A percentile compares a stretch with the other conserved stretches of the same genome.
phyloP scores from a whole-genome alignment of 2,113 vertebrate species.

The Geococcyx californianus region DNA sequence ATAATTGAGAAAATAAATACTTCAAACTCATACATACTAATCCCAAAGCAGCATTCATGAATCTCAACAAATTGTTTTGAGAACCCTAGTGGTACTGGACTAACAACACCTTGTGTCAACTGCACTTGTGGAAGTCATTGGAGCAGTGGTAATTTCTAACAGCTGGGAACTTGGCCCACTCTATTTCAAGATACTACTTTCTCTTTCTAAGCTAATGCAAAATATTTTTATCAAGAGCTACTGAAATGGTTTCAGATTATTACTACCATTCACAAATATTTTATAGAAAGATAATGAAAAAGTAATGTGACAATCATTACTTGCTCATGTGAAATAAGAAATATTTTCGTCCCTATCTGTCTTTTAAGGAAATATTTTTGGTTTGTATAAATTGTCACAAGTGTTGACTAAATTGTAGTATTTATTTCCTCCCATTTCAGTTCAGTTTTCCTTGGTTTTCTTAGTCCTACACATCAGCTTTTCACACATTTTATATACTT shows the following conservation, averaged over 20 bases:
- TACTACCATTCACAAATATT: neutral
- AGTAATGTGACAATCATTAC: neutral
- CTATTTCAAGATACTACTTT: neutral
- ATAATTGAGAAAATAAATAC: neutral
- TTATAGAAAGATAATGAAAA: neutral
- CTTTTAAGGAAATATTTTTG: neutral
- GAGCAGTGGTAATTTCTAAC: neutral
- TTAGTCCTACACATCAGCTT: neutral
- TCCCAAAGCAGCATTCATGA: neutral
- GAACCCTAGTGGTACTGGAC: neutral
- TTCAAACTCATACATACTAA: neutral
- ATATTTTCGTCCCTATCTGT: neutral
- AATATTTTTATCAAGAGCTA: neutral
- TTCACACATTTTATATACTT: neutral
- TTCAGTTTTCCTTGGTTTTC: neutral
- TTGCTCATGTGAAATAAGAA: neutral
- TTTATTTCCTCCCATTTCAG: neutral
- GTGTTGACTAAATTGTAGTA: neutral
- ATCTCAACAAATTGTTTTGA: neutral
- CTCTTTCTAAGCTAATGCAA: neutral
- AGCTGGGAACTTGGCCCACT: neutral
- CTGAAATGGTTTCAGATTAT: neutral
- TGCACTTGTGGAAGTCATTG: neutral
- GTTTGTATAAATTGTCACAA: neutral
- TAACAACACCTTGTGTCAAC: neutral